Evolutionary conservation across 2,113 vertebrate genomes (phyloP).

Genomic region (Sylvia atricapilla): DNA sequence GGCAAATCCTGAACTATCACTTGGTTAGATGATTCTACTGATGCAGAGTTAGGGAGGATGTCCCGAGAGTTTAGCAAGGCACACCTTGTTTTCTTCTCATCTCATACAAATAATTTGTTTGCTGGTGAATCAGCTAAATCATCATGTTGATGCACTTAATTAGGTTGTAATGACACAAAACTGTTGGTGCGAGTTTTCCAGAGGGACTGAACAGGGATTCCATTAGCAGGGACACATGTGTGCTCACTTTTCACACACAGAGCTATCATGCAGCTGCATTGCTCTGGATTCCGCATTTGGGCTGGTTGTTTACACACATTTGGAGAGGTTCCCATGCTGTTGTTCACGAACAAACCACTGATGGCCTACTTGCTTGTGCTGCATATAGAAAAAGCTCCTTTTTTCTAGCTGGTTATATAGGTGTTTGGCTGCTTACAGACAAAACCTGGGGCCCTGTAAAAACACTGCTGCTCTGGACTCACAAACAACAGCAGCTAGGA

Average conservation of each 20-base stretch:
- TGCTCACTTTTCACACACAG: neutral
- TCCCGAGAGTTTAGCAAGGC: neutral
- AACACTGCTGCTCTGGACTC: neutral
- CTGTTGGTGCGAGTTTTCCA: accelerated
- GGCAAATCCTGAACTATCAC: accelerated
- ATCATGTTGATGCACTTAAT: neutral
- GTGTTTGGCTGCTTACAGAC: neutral
- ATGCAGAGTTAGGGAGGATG: neutral
- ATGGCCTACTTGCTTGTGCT: neutral
- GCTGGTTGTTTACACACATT: neutral
- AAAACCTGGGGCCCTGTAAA: neutral
- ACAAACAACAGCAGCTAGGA: neutral
- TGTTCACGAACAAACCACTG: neutral
- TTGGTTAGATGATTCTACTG: neutral
- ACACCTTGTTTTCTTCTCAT: neutral
- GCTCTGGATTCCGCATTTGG: neutral
- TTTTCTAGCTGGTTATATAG: neutral
- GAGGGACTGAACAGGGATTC: neutral
- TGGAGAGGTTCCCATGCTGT: neutral
- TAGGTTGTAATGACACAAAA: neutral
- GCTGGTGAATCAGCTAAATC: neutral
- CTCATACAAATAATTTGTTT: neutral
- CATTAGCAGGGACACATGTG: accelerated
- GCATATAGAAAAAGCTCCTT: neutral
- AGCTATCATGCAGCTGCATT: neutral